Evolutionary conservation across 2,113 vertebrate genomes (phyloP), one percentile per base, ranked within the genome.

Genomic region (Festucalex cinctus): DNA sequence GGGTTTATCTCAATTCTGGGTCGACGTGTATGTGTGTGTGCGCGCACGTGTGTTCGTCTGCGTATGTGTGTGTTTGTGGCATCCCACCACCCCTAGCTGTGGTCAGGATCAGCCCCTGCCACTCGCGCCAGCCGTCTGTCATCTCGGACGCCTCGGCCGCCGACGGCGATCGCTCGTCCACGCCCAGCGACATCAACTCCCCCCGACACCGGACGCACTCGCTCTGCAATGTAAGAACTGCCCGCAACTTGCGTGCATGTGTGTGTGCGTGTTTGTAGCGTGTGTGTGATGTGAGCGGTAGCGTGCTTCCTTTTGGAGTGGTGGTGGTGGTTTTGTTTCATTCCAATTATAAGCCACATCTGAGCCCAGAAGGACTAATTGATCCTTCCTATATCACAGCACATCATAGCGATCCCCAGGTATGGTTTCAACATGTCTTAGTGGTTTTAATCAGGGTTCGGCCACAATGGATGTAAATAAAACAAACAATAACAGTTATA

Each of bases 121-220:
- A 98, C 82, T 98, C 96, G n/a, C 93, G 96, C 67, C 96, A 98
- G 89, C 94, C 95, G 14, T 97, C 96, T 13, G 92, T 96, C 89
- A 94, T 98, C 91, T 98, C 97, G 0, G 96, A 98, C 0, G 94
- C 95, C 1, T 98, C 96, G 0, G 94, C 92, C 0, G 93, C 94
- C 0, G 96, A 99, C 57, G 97, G 95, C 0, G 96, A 98, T 89
- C 91, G 96, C 49, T 98, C 95, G 0, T 97, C 97, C 74, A 99
- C 97, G 0, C 96, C 96, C 0, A 98, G 96, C 0, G 97, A 99
- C 92, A 96, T 98, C 93, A 98, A 98, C 92, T 99, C 97, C 0
- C 96, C 96, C 1, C 93, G 95, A 67, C 97, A 99, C 82, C 91
- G 96, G 93, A 98, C 97, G 0, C 96, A 98, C 88, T 99, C 97